These are phyloP conservation scores for Deilephila porcellus DNA, from an alignment of 2,888 invertebrate species.

Conservation along the genomic window DNA sequence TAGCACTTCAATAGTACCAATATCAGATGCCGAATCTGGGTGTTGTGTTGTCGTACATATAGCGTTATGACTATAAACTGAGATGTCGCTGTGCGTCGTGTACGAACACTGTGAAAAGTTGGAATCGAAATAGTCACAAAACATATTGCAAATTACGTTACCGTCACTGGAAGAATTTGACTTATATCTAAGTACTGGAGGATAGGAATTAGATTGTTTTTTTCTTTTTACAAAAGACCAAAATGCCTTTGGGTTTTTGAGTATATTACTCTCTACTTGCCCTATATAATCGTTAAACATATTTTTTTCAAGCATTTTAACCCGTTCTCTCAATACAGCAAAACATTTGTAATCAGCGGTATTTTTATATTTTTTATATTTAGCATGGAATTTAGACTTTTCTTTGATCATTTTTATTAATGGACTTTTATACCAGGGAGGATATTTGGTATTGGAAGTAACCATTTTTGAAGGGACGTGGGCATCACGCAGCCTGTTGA, in stretches of 20 bases:
- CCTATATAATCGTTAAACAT: conserved; percentile 31
- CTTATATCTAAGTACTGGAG: background rate
- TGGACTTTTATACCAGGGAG: conserved; percentile 30
- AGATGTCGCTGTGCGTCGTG: background rate
- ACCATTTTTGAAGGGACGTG: conserved; percentile 19
- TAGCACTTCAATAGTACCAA: background rate
- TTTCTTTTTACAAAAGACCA: conserved; percentile 30
- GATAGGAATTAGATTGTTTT: conserved; percentile 23
- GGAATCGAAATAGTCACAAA: conserved; percentile 29
- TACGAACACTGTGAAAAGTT: conserved; percentile 13
- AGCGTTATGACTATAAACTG: background rate
- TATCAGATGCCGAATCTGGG: conserved; percentile 9
- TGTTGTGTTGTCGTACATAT: background rate
- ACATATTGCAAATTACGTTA: conserved; percentile 27
- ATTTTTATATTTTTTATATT: conserved; percentile 32
- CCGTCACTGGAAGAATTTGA: conserved; percentile 17
- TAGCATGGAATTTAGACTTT: conserved; percentile 33
- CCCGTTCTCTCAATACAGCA: conserved; percentile 27
- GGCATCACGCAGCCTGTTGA: conserved; percentile 15
- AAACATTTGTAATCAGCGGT: conserved; percentile 29
- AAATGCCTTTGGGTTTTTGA: conserved; percentile 26
- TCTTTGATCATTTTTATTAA: conserved; percentile 35
- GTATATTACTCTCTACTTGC: conserved; percentile 23
- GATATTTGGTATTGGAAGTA: conserved; percentile 21
- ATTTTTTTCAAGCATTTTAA: conserved; percentile 6